A percentile compares a stretch with the other conserved stretches of the same genome.
These are phyloP conservation scores for Cichladusa arquata DNA, from an alignment of 2,113 vertebrate species.

Conservation along the genomic window DNA sequence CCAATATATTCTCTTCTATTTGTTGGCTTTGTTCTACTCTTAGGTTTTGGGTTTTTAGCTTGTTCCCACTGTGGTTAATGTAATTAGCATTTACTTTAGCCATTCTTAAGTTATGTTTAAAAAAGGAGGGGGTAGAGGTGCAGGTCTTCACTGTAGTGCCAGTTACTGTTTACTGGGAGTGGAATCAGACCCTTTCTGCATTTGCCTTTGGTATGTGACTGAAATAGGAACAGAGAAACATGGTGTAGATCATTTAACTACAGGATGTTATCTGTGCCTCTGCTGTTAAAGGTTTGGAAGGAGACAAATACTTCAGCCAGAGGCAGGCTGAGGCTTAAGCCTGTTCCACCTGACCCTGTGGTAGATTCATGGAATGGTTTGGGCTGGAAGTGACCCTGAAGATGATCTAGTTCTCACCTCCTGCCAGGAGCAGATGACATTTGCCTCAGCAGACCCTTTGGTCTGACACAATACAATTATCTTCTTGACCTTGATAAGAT, in stretches of 20 bases:
- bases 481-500: background rate
- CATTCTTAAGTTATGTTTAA: background rate
- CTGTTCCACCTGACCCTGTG: background rate
- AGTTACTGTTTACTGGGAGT: background rate
- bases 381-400: background rate
- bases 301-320: background rate
- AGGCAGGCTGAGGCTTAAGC: background rate
- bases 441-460: background rate
- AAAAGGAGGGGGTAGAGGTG: background rate
- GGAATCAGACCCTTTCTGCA: background rate
- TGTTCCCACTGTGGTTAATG: background rate
- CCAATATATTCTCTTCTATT: background rate
- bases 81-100: background rate
- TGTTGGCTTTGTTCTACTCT: background rate
- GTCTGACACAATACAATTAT: background rate
- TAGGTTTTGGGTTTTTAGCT: background rate
- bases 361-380: background rate
- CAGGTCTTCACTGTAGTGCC: background rate
- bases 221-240: background rate
- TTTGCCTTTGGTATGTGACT: background rate
- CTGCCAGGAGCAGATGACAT: background rate
- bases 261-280: background rate
- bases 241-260: background rate
- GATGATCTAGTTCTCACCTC: background rate
- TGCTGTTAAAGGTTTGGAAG: background rate